Percentiles rank a stretch among this genome's conserved stretches.
phyloP scores from a whole-genome alignment of 2,113 vertebrate species.

The Pangasianodon gigas region DNA sequence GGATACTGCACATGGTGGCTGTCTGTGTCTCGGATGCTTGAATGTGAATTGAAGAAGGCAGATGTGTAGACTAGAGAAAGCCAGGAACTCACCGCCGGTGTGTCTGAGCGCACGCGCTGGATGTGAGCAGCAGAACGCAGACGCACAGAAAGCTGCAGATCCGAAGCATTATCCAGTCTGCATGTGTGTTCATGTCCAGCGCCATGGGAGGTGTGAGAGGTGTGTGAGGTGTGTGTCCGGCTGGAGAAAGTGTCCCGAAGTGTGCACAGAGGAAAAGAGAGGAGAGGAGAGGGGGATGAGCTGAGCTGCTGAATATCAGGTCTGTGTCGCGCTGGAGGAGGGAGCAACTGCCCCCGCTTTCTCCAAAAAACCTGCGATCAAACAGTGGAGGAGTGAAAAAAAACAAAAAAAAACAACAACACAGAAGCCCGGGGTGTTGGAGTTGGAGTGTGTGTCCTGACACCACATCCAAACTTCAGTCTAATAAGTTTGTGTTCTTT shows the following conservation, averaged over 20 bases:
- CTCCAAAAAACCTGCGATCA: constrained; percentile 49
- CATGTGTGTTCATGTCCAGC: constrained; percentile 59
- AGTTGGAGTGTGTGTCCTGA: not conserved
- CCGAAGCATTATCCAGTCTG: constrained; percentile 71
- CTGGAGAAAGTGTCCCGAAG: constrained; percentile 61
- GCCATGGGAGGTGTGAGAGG: constrained; percentile 60
- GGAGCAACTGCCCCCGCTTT: constrained; percentile 67
- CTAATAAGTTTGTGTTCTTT: not conserved
- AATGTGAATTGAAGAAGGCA: not conserved
- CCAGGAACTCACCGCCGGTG: constrained; percentile 72
- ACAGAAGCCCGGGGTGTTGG: not conserved
- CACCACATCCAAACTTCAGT: not conserved
- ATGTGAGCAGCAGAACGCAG: constrained; percentile 69
- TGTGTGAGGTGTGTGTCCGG: not conserved
- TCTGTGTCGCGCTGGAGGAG: constrained; percentile 80
- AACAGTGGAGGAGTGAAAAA: constrained; percentile 49
- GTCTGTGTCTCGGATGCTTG: not conserved
- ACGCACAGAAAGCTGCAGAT: constrained; percentile 66
- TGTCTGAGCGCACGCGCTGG: constrained; percentile 65
- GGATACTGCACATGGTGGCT: fast-evolving
- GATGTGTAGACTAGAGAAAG: not conserved
- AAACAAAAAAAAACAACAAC: not conserved
- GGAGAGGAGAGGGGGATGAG: constrained; percentile 63
- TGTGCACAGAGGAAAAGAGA: constrained; percentile 54
- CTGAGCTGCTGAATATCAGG: constrained; percentile 79